These are phyloP conservation scores for Acanthiza pusilla DNA, from an alignment of 2,797 vertebrate species.

Conservation along the genomic window DNA sequence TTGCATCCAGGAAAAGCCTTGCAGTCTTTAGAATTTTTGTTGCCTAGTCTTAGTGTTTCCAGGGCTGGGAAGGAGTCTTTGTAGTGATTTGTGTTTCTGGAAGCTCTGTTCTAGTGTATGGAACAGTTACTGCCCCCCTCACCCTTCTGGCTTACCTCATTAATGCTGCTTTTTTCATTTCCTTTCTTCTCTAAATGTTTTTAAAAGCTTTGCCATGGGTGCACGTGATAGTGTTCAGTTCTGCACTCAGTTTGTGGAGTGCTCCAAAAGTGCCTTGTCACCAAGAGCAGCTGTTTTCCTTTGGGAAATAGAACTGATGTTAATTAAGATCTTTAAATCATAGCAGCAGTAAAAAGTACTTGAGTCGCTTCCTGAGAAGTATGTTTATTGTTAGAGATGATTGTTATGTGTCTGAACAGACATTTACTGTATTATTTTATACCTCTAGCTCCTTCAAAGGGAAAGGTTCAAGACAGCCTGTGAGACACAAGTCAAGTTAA, in stretches of 20 bases:
- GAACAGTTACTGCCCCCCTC: neutral
- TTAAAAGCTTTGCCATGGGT: neutral
- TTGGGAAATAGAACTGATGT: neutral
- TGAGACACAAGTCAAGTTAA: neutral
- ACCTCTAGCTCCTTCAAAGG: neutral
- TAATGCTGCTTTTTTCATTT: neutral
- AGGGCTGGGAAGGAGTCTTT: neutral
- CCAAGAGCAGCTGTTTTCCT: slow-evolving; percentile 12
- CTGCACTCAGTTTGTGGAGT: neutral
- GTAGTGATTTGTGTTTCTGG: neutral
- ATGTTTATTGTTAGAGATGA: neutral
- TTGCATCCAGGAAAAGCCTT: neutral
- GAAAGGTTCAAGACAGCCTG: neutral
- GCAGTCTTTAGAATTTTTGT: neutral
- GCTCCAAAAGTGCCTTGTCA: neutral
- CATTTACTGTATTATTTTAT: neutral
- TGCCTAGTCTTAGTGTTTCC: neutral
- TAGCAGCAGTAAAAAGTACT: neutral
- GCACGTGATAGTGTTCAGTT: neutral
- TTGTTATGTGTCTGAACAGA: neutral
- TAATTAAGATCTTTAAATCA: slow-evolving; percentile 35
- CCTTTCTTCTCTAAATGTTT: neutral
- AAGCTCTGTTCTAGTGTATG: neutral
- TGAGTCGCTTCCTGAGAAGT: neutral
- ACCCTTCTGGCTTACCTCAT: neutral